phyloP scores from a whole-genome alignment of 37 sponge, comb jelly and placozoan genomes.

The Crambe crambe region DNA sequence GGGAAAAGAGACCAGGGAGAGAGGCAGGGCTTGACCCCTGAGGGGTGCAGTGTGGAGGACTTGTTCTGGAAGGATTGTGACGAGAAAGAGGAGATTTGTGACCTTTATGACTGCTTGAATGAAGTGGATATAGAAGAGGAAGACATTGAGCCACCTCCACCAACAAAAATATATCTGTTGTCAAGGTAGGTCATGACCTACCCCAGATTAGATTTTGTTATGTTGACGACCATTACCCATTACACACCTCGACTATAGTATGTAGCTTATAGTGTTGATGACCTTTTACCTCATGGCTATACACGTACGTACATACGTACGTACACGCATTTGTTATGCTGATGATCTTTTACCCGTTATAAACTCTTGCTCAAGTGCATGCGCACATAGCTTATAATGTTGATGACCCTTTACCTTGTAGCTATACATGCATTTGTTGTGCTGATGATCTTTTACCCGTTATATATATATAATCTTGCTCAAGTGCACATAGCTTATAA shows the following conservation, averaged over 20 bases:
- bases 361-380: no score
- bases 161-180: conserved; percentile 22
- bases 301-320: no score
- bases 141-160: conserved; percentile 7
- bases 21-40: background rate
- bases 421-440: no score
- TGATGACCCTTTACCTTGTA: no score
- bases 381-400: no score
- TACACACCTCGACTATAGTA: background rate
- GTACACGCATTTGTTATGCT: no score
- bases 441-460: background rate
- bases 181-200: conserved; percentile 19
- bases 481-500: background rate
- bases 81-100: conserved; percentile 34
- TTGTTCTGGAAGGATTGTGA: background rate
- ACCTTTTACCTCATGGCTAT: conserved; percentile 14
- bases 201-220: no score
- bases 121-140: conserved; percentile 26
- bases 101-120: conserved; percentile 1
- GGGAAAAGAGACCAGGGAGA: background rate
- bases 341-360: no score
- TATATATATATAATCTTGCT: conserved; percentile 1
- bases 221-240: background rate
- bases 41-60: background rate
- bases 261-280: background rate